A percentile compares a stretch with the other conserved stretches of the same genome.
These are phyloP conservation scores for Toxonevra muliebris DNA, from an alignment of 2,888 invertebrate species.

Conservation along the genomic window DNA sequence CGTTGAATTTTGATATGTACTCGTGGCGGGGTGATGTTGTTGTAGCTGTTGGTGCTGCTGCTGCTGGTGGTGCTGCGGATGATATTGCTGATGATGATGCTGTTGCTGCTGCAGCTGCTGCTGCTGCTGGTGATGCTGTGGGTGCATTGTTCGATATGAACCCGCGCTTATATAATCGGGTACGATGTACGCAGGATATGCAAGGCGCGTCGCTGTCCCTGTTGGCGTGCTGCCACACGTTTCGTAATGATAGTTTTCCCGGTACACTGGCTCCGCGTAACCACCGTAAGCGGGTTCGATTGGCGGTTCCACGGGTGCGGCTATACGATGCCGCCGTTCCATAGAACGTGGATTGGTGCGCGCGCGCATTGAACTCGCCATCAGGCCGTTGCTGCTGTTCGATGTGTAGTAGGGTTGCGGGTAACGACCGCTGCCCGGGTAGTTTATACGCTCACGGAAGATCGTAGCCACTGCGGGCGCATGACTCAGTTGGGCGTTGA, in stretches of 20 bases:
- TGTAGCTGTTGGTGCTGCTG: slow-evolving; percentile 28
- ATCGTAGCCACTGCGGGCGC: slow-evolving; percentile 56
- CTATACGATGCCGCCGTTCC: slow-evolving; percentile 59
- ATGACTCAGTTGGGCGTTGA: slow-evolving; percentile 59
- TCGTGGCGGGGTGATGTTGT: slow-evolving; percentile 35
- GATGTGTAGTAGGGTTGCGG: slow-evolving; percentile 53
- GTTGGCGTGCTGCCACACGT: slow-evolving; percentile 50
- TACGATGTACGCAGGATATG: slow-evolving; percentile 50
- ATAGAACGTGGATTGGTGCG: slow-evolving; percentile 60
- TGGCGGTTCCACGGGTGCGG: slow-evolving; percentile 50
- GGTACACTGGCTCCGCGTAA: slow-evolving; percentile 76
- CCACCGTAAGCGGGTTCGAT: slow-evolving; percentile 60
- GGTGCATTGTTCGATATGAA: neutral
- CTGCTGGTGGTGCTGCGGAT: slow-evolving; percentile 16
- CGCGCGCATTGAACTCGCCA: slow-evolving; percentile 54
- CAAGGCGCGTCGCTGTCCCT: slow-evolving; percentile 22
- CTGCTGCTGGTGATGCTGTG: slow-evolving; percentile 6
- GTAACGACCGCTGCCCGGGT: slow-evolving; percentile 53
- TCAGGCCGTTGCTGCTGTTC: slow-evolving; percentile 49
- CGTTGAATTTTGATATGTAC: slow-evolving; percentile 40
- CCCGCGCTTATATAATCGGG: slow-evolving; percentile 44
- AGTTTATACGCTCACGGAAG: slow-evolving; percentile 59
- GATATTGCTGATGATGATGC: neutral
- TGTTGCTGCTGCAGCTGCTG: slow-evolving; percentile 5
- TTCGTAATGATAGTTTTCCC: slow-evolving; percentile 83